These are phyloP conservation scores for Pempheris klunzingeri DNA, from an alignment of 2,797 vertebrate genomes.

Conservation along the genomic window DNA sequence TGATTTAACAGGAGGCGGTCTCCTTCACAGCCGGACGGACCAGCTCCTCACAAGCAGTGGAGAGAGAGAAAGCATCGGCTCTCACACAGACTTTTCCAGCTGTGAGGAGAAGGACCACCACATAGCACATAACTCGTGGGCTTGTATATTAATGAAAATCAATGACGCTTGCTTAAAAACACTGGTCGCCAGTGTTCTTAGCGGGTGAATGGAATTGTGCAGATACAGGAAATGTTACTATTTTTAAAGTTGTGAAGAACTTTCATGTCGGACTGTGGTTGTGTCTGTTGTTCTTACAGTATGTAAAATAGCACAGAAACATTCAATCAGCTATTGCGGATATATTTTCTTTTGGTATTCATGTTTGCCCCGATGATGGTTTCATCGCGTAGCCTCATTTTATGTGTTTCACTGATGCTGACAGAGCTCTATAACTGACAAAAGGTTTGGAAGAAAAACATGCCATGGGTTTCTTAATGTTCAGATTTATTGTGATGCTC, in stretches of 20 bases:
- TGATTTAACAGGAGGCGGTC: constrained; percentile 44
- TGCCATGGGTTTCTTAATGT: constrained; percentile 22
- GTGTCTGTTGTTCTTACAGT: constrained; percentile 81
- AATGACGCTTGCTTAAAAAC: constrained; percentile 55
- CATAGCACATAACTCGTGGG: constrained; percentile 77
- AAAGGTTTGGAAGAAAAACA: constrained; percentile 20
- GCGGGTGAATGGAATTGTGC: constrained; percentile 50
- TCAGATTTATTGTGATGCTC: constrained; percentile 44
- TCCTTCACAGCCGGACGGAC: constrained; percentile 63
- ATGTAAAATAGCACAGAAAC: constrained; percentile 84
- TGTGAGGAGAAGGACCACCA: constrained; percentile 62
- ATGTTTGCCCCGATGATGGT: constrained; percentile 60
- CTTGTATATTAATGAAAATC: constrained; percentile 66
- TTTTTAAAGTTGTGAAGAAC: constrained; percentile 83
- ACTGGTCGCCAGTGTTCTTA: constrained; percentile 50
- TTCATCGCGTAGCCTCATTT: constrained; percentile 69
- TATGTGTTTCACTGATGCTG: constrained; percentile 60
- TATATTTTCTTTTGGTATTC: constrained; percentile 66
- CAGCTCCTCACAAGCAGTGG: constrained; percentile 54
- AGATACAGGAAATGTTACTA: constrained; percentile 71
- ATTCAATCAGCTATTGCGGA: constrained; percentile 56
- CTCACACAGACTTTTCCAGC: constrained; percentile 58
- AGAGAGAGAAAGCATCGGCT: constrained; percentile 57
- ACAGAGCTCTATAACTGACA: constrained; percentile 21
- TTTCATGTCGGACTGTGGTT: constrained; percentile 84